A percentile compares a stretch with the other conserved stretches of the same genome.
These are phyloP conservation scores for Cochlearius cochlearius DNA, from an alignment of 2,113 vertebrate species.

Conservation along the genomic window DNA sequence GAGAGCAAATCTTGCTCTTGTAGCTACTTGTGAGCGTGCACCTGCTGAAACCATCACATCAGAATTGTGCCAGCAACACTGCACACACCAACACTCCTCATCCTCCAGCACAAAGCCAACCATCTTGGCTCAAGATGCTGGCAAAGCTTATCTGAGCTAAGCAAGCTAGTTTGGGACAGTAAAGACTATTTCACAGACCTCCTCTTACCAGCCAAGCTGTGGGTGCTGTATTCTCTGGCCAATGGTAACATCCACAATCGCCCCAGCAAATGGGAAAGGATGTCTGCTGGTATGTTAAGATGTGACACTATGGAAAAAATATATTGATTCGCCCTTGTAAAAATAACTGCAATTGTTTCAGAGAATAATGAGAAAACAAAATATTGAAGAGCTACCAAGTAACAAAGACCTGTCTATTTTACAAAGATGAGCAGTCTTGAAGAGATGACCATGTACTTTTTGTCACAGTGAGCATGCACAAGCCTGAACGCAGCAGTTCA, in stretches of 20 bases:
- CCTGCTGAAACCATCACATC: not conserved
- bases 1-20: not conserved
- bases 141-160: not conserved
- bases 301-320: not conserved
- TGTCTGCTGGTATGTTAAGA: not conserved
- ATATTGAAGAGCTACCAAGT: not conserved
- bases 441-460: rapidly evolving
- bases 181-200: not conserved
- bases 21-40: not conserved
- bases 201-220: not conserved
- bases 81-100: not conserved
- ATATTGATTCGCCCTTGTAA: not conserved
- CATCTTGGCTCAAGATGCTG: not conserved
- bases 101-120: not conserved
- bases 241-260: not conserved
- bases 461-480: not conserved
- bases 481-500: not conserved
- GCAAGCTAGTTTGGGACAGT: not conserved
- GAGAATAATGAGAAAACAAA: not conserved
- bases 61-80: not conserved
- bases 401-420: not conserved
- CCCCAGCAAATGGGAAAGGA: not conserved
- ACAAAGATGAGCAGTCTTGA: not conserved
- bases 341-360: not conserved
- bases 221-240: not conserved